Evolutionary conservation across 2,113 vertebrate species (phyloP).

Genomic region (Nestor notabilis): DNA sequence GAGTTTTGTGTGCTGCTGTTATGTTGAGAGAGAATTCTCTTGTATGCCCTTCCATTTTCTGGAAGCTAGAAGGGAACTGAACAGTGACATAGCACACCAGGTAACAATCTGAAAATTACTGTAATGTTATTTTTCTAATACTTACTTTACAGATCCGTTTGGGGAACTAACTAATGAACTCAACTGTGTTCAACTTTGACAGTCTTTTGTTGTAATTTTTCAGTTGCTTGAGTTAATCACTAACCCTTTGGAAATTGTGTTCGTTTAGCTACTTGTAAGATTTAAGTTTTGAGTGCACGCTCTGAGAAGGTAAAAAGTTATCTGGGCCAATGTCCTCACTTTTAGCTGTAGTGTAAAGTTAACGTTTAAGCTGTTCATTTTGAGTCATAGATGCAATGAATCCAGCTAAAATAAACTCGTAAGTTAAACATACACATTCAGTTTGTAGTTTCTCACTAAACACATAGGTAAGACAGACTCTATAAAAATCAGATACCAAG

Average conservation of each 20-base stretch:
- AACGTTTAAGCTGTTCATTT: slow-evolving; percentile 44
- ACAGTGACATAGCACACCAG: neutral
- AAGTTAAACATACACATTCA: neutral
- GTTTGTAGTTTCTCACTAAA: neutral
- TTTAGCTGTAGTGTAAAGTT: slow-evolving; percentile 41
- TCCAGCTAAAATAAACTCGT: slow-evolving; percentile 2
- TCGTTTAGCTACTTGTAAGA: slow-evolving; percentile 33
- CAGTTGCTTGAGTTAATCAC: slow-evolving; percentile 10
- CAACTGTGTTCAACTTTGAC: neutral
- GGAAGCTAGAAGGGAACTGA: neutral
- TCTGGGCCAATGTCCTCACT: slow-evolving; percentile 50
- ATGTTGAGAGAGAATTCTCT: neutral
- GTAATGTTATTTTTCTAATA: neutral
- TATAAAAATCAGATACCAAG: neutral
- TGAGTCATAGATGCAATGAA: neutral
- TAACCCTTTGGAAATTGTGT: slow-evolving; percentile 18
- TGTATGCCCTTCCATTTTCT: neutral
- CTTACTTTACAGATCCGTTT: neutral
- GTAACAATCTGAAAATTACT: neutral
- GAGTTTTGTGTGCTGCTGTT: neutral
- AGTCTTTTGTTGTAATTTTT: neutral
- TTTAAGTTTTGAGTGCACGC: neutral
- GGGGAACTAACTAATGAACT: neutral
- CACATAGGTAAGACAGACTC: neutral
- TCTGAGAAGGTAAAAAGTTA: slow-evolving; percentile 30